Evolutionary conservation across 2,888 invertebrate genomes (phyloP).

Genomic region (Drosophila vallismaia): DNA sequence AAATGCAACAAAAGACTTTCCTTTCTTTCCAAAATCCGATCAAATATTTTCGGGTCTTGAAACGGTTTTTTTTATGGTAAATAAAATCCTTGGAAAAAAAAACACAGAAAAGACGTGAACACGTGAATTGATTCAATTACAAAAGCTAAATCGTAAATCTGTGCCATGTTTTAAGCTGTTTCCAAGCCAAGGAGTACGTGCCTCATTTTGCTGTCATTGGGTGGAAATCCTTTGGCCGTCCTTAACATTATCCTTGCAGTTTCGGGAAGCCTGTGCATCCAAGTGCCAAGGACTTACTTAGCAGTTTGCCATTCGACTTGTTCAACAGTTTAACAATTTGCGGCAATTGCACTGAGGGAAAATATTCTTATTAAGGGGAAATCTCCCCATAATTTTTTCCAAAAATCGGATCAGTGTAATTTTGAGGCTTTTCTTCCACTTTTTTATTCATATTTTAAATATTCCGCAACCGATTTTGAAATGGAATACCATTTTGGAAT

Average conservation of each 20-base stretch:
- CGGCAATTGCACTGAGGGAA: background rate
- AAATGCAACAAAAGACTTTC: too few species aligned
- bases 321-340: constrained; percentile 47
- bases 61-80: too few species aligned
- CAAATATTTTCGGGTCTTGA: too few species aligned
- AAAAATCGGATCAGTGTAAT: too few species aligned
- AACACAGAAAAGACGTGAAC: too few species aligned
- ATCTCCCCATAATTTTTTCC: too few species aligned
- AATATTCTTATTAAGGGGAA: background rate
- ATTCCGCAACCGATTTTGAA: too few species aligned
- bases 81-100: too few species aligned
- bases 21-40: too few species aligned
- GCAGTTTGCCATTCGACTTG: constrained; percentile 42
- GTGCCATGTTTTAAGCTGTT: constrained; percentile 1
- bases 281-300: constrained; percentile 42
- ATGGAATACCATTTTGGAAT: too few species aligned
- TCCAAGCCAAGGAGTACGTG: background rate
- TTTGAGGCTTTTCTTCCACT: too few species aligned
- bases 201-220: constrained; percentile 1
- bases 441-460: too few species aligned
- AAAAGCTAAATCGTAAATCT: background rate
- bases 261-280: constrained; percentile 38
- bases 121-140: constrained; percentile 9
- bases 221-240: background rate
- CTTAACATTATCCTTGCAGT: background rate